Base-by-base conservation (phyloP, 30 jellyfish, hydroid and myxozoan species). In the Chrysaora quinquecirrha region DNA sequence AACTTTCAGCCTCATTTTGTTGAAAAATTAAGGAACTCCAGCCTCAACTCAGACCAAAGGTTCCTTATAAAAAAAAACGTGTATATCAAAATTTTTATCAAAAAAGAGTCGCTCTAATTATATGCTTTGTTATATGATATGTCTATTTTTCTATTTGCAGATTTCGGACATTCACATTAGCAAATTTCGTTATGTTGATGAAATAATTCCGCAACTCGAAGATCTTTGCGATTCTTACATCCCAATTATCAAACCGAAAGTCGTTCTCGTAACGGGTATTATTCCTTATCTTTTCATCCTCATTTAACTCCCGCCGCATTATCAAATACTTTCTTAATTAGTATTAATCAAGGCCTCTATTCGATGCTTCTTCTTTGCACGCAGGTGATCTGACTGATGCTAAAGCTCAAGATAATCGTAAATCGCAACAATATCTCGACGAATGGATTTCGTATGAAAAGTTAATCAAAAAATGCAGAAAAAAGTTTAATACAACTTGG, bases 311-410 rank as follows among this genome's bases (percentile, higher is more conserved):
- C n/a, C n/a, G n/a, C n/a, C n/a, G n/a, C n/a, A n/a, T n/a, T n/a
- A n/a, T n/a, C n/a, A n/a, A n/a, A n/a, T n/a, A n/a, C n/a, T n/a
- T n/a, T n/a, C n/a, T n/a, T n/a, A n/a, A n/a, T n/a, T n/a, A n/a
- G n/a, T n/a, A n/a, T n/a, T n/a, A n/a, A n/a, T n/a, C n/a, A n/a
- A n/a, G n/a, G n/a, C n/a, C n/a, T n/a, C n/a, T n/a, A n/a, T n/a
- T n/a, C n/a, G n/a, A n/a, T n/a, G n/a, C n/a, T n/a, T n/a, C n/a
- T n/a, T n/a, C n/a, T n/a, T n/a, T n/a, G n/a, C n/a, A 3, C 33
- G 24, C 14, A 94, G 99, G 99, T 10, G 99, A 94, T 63, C n/a
- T 94, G 29, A 87, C 97, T 19, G 99, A 94, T 94, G 99, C 99
- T 1, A 94, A 94, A 60, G 97, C 90, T 30, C 19, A 2, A 16